Conservation (phyloP, 2,797 vertebrate genomes). For the Sebastiscus albofasciatus region DNA sequence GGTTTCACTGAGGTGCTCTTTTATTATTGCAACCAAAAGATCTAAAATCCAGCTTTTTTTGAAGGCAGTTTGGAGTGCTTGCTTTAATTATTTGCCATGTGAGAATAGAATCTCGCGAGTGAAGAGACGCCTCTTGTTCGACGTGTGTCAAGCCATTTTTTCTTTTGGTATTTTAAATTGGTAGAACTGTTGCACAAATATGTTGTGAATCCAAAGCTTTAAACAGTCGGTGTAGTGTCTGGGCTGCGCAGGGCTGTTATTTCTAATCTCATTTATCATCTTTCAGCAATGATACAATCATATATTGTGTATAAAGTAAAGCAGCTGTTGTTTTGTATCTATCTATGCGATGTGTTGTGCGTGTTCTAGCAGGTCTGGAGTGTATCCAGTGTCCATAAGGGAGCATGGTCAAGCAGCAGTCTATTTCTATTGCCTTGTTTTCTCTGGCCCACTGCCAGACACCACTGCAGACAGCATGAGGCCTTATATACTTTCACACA, state of each 20-base stretch:
- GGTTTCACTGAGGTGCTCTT: background rate
- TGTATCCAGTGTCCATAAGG: constrained; percentile 54
- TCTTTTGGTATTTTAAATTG: background rate
- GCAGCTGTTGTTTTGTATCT: constrained; percentile 34
- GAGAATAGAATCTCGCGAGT: background rate
- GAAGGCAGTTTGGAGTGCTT: background rate
- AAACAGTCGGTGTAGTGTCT: background rate
- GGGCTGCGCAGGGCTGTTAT: background rate
- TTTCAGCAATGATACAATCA: background rate
- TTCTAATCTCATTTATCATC: background rate
- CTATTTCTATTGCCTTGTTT: constrained; percentile 61
- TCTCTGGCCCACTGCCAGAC: constrained; percentile 64
- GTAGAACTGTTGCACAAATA: background rate
- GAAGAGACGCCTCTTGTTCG: constrained; percentile 4
- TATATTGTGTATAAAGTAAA: background rate
- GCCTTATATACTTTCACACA: constrained; percentile 64
- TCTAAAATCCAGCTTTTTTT: background rate
- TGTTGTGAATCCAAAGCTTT: background rate
- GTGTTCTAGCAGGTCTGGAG: constrained; percentile 20
- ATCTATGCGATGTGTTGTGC: background rate
- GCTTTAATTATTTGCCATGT: constrained; percentile 33
- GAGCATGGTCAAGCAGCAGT: constrained; percentile 41
- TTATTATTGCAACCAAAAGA: background rate
- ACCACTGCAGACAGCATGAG: constrained; percentile 55
- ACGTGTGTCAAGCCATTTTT: background rate